Base-by-base conservation (phyloP, 2,797 vertebrate species). In the Phalanger gymnotis region DNA sequence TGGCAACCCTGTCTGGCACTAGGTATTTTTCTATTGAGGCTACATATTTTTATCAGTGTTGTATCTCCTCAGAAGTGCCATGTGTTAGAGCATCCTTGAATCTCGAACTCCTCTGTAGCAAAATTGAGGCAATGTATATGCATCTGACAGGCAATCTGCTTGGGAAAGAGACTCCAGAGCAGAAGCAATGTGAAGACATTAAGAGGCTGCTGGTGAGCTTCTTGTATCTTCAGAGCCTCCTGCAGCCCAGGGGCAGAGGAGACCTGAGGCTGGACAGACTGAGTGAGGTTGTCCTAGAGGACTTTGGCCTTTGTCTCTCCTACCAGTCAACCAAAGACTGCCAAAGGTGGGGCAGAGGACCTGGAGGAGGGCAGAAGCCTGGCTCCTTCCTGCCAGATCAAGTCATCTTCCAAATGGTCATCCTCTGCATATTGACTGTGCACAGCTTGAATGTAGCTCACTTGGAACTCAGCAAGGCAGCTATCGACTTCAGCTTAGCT, bases 221-320 rank as follows among this genome's bases (percentile, higher is more conserved):
- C 31, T 93, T 95, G 6, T 95, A 66, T 47, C 93, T 96, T 89
- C 97, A 97, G 94, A 96, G 91, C 12, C 94, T 96, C 91, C 54
- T 96, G 53, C 54, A 97, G 53, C 94, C 91, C 22, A 52, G 54
- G 19, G 55, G 55, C 90, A 92, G 73, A 92, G 94, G 0, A 91
- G 90, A 12, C 0, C 16, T 53, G n/a, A 90, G 90, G 53, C 13
- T 96, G 13, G 93, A 93, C 47, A 90, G 91, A 3, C n/a, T 95
- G n/a, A 92, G 95, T 47, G 92, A 94, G 28, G 1, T 94, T 40
- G 94, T 96, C 87, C 94, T 95, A 10, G 93, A 97, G 66, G 94
- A 96, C 55, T 95, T 97, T n/a, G 27, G 0, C 54, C 91, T 97
- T n/a, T 96, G 93, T 73, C 94, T 96, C 92, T 95, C 94, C 90